Conservation (phyloP, 1,140 invertebrate genomes). For the Meloidogyne exigua region DNA sequence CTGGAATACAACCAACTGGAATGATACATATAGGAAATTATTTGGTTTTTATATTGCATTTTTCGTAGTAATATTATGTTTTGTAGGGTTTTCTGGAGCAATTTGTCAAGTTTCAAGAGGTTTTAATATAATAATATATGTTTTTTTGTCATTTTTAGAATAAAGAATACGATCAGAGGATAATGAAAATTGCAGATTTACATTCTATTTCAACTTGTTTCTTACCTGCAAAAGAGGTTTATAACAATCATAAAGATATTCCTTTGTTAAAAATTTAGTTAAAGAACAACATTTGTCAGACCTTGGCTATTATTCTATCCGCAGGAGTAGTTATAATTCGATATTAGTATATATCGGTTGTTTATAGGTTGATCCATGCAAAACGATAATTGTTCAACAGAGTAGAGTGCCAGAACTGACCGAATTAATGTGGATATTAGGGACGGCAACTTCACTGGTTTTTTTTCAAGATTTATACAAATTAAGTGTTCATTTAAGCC, state of each 20-base stretch:
- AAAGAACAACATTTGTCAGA: slow-evolving; percentile 73
- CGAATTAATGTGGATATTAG: slow-evolving; percentile 84
- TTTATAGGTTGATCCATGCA: slow-evolving; percentile 73
- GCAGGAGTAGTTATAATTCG: slow-evolving; percentile 74
- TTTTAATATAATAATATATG: slow-evolving; percentile 61
- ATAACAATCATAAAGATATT: neutral
- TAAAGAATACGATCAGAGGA: slow-evolving; percentile 68
- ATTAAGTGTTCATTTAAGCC: neutral
- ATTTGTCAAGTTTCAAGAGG: slow-evolving; percentile 81
- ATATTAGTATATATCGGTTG: neutral
- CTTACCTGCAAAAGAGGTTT: slow-evolving; percentile 76
- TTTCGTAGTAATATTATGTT: neutral
- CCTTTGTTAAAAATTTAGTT: slow-evolving; percentile 35
- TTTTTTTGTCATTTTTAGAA: slow-evolving; percentile 9
- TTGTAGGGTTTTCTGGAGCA: slow-evolving; percentile 76
- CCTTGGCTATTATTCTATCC: slow-evolving; percentile 81
- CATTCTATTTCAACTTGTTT: slow-evolving; percentile 78
- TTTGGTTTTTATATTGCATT: slow-evolving; percentile 67
- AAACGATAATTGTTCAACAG: slow-evolving; percentile 83
- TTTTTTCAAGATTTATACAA: slow-evolving; percentile 53
- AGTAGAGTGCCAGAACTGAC: slow-evolving; percentile 75
- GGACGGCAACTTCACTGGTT: slow-evolving; percentile 79
- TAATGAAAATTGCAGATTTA: slow-evolving; percentile 86
- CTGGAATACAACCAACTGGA: slow-evolving; percentile 94
- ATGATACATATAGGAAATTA: slow-evolving; percentile 92